A percentile compares a stretch with the other conserved stretches of the same genome.
These are phyloP conservation scores for Pachyramphus minor DNA, from an alignment of 2,113 vertebrate genomes.

Conservation along the genomic window DNA sequence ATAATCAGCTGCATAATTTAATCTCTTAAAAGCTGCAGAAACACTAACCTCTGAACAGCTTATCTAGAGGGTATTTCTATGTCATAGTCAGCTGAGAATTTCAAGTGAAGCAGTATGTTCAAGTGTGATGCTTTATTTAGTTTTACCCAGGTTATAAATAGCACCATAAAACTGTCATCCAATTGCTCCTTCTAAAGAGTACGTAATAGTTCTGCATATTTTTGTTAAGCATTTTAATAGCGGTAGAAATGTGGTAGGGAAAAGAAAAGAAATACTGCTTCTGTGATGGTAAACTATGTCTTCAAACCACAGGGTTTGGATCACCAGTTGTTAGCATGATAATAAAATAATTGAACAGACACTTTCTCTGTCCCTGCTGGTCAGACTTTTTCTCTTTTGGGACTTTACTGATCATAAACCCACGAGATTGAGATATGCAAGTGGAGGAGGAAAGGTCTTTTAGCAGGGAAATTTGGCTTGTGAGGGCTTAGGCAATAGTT, in stretches of 20 bases:
- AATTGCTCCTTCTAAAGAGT: neutral
- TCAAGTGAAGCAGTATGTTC: neutral
- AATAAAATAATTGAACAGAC: neutral
- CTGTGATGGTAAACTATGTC: neutral
- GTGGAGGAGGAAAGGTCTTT: neutral
- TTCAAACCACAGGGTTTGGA: neutral
- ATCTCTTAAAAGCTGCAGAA: neutral
- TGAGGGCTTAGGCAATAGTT: neutral
- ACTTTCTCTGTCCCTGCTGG: neutral
- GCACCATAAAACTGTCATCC: neutral
- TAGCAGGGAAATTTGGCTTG: neutral
- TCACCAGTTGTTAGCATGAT: neutral
- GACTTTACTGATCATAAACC: neutral
- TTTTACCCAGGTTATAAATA: neutral
- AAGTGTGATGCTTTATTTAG: neutral
- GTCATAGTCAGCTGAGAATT: neutral
- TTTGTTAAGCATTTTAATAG: neutral
- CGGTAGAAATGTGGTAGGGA: neutral
- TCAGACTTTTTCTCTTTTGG: neutral
- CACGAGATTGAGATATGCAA: accelerated
- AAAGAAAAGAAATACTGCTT: neutral
- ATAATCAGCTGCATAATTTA: neutral
- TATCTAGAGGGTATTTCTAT: neutral
- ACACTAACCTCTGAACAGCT: neutral
- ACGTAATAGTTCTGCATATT: neutral